A percentile compares a stretch with the other conserved stretches of the same genome.
Conservation (phyloP, 2,888 invertebrate genomes). For the Merodon equestris region DNA sequence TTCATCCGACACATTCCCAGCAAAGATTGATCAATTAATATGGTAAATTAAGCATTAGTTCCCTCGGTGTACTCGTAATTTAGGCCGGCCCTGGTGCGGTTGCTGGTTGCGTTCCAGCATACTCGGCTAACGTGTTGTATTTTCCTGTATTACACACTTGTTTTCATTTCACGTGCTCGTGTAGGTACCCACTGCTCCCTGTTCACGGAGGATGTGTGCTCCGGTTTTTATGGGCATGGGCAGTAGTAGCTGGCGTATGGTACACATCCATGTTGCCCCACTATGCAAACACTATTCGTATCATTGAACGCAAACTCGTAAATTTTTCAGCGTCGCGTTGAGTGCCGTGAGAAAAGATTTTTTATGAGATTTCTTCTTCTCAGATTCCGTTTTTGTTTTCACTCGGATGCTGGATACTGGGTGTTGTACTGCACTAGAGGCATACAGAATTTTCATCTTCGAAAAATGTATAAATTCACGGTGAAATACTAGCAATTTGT, state of each 20-base stretch:
- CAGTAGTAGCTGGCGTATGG: too few species aligned
- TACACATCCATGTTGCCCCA: neutral
- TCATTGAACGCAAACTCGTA: slow-evolving; percentile 45
- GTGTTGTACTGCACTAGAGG: slow-evolving; percentile 11
- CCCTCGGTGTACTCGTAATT: slow-evolving; percentile 29
- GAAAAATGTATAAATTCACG: slow-evolving; percentile 31
- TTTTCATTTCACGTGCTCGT: slow-evolving; percentile 23
- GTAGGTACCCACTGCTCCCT: neutral
- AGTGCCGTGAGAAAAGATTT: slow-evolving; percentile 61
- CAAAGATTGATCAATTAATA: slow-evolving; percentile 57
- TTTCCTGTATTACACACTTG: slow-evolving; percentile 16
- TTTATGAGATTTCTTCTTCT: slow-evolving; percentile 23
- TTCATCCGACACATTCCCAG: slow-evolving; percentile 34
- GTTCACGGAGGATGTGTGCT: slow-evolving; percentile 48
- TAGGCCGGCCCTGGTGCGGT: slow-evolving; percentile 32
- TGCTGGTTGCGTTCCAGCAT: slow-evolving; percentile 28
- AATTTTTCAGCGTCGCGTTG: slow-evolving; percentile 43
- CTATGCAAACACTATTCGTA: slow-evolving; percentile 35
- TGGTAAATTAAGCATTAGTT: slow-evolving; percentile 51
- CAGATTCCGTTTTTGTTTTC: neutral
- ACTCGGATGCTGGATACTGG: neutral
- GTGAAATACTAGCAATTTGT: slow-evolving; percentile 60
- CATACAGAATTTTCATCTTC: slow-evolving; percentile 42
- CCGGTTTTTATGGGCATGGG: slow-evolving; percentile 46
- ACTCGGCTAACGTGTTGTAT: slow-evolving; percentile 2